These are phyloP conservation scores for Seriola aureovittata DNA, from an alignment of 2,113 vertebrate genomes.

Conservation along the genomic window DNA sequence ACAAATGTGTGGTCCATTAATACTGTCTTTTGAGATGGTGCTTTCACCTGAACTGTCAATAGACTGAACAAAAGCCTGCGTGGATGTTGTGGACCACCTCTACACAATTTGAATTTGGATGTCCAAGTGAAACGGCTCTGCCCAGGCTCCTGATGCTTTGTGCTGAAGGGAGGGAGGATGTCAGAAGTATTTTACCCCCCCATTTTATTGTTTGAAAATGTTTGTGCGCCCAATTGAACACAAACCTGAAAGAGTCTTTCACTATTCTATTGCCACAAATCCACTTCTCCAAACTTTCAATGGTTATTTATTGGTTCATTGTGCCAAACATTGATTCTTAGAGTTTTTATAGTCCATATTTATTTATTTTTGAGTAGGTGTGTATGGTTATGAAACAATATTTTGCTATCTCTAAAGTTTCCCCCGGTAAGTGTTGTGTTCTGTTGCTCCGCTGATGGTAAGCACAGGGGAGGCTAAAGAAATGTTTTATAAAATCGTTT, in stretches of 20 bases:
- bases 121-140: constrained; percentile 61
- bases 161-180: constrained; percentile 14
- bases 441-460: constrained; percentile 60
- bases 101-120: constrained; percentile 34
- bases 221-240: constrained; percentile 60
- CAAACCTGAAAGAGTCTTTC: constrained; percentile 52
- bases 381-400: constrained; percentile 69
- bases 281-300: constrained; percentile 49
- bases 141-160: constrained; percentile 30
- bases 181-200: constrained; percentile 46
- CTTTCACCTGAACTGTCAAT: constrained; percentile 54
- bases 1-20: neutral
- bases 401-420: constrained; percentile 66
- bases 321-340: constrained; percentile 79
- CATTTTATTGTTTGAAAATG: constrained; percentile 67
- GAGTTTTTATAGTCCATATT: constrained; percentile 80
- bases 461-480: constrained; percentile 69
- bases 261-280: constrained; percentile 42
- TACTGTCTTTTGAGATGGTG: constrained; percentile 44
- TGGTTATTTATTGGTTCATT: constrained; percentile 69
- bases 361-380: constrained; percentile 81
- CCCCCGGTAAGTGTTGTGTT: constrained; percentile 61
- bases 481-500: constrained; percentile 81
- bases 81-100: constrained; percentile 21
- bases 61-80: constrained; percentile 13